phyloP scores from a whole-genome alignment of 2,888 invertebrate genomes.

The Encarsia formosa region DNA sequence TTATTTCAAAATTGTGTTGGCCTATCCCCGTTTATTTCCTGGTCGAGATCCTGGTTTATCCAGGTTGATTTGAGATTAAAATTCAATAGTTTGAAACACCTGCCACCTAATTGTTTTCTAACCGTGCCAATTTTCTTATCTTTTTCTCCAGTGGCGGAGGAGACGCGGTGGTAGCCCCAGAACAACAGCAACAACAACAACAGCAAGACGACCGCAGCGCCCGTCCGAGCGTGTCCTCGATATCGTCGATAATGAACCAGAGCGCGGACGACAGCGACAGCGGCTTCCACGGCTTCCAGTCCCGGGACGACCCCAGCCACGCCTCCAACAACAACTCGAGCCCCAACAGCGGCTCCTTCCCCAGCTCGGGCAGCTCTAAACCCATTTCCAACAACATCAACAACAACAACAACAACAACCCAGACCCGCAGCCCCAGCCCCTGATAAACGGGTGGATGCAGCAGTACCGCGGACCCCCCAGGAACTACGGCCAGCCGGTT shows the following conservation, averaged over 20 bases:
- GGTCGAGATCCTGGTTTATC: too few relatives aligned
- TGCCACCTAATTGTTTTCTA: too few relatives aligned
- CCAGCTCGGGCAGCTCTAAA: constrained; percentile 38
- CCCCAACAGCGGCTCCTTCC: constrained; percentile 46
- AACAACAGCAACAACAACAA: constrained; percentile 35
- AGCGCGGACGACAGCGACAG: constrained; percentile 52
- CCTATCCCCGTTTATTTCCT: too few relatives aligned
- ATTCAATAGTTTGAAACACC: too few relatives aligned
- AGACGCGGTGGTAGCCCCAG: constrained; percentile 36
- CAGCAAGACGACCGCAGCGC: constrained; percentile 41
- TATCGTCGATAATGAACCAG: constrained; percentile 46
- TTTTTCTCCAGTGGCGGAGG: too few relatives aligned
- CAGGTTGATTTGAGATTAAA: too few relatives aligned
- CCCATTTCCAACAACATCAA: constrained; percentile 31
- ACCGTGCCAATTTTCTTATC: too few relatives aligned
- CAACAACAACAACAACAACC: constrained; percentile 32
- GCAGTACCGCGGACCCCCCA: constrained; percentile 42
- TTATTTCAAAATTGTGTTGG: too few relatives aligned
- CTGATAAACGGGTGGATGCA: constrained; percentile 43
- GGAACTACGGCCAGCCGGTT: constrained; percentile 63
- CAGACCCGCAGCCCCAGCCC: constrained; percentile 35
- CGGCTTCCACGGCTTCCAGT: constrained; percentile 50
- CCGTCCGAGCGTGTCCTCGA: constrained; percentile 48
- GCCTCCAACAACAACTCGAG: constrained; percentile 47
- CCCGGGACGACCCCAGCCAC: constrained; percentile 45